Percentiles rank a stretch among this genome's conserved stretches.
phyloP scores from a whole-genome alignment of 1,140 invertebrate genomes.

The Schmidtea mediterranea region DNA sequence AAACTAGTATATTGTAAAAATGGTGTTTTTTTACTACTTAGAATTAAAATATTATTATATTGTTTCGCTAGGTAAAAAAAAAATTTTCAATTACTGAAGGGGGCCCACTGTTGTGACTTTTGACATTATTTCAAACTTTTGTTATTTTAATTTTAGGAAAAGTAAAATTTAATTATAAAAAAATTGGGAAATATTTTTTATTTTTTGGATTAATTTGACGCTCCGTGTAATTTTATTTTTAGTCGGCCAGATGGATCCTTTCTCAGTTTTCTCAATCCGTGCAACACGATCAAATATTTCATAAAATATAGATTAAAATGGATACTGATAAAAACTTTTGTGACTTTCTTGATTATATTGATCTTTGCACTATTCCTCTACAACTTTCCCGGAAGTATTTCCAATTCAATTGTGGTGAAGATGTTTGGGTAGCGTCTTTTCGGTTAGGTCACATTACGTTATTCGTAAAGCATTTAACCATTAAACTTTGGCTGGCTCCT shows the following conservation, averaged over 20 bases:
- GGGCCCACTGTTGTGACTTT: constrained; percentile 14
- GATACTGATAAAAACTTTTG: constrained; percentile 23
- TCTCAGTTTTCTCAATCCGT: constrained; percentile 29
- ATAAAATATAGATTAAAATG: constrained; percentile 30
- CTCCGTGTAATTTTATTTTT: not conserved
- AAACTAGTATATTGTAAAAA: too few relatives aligned
- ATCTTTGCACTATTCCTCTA: constrained; percentile 27
- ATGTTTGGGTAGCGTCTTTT: too few relatives aligned
- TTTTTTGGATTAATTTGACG: too few relatives aligned
- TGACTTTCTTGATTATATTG: constrained; percentile 19
- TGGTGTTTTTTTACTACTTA: too few relatives aligned
- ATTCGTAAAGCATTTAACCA: too few relatives aligned
- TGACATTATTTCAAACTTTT: not conserved
- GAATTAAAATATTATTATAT: too few relatives aligned
- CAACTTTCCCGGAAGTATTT: constrained; percentile 27
- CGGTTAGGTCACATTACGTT: constrained; percentile 28
- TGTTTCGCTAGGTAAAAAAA: too few relatives aligned
- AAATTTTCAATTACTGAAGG: constrained; percentile 21
- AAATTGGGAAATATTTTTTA: too few relatives aligned
- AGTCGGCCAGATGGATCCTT: constrained; percentile 19
- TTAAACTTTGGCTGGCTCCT: too few relatives aligned
- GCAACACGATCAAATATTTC: constrained; percentile 27
- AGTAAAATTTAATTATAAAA: not conserved
- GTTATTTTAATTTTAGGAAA: not conserved
- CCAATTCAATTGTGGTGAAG: constrained; percentile 24